Evolutionary conservation across 1,140 invertebrate species (phyloP).

Genomic region (Brachionus rotundiformis): DNA sequence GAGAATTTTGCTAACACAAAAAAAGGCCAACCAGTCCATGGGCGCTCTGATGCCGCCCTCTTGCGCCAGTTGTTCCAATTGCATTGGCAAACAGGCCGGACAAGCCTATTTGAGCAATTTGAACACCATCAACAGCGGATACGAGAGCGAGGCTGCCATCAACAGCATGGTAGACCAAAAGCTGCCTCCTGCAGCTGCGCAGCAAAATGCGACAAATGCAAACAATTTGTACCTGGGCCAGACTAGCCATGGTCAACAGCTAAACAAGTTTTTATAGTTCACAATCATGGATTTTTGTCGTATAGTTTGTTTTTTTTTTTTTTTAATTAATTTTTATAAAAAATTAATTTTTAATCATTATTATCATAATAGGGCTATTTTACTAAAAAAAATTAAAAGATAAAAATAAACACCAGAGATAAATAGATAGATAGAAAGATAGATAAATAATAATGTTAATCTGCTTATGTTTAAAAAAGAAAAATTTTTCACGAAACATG

Average conservation of each 20-base stretch:
- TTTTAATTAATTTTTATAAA: constrained; percentile 36
- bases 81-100: background rate
- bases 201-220: background rate
- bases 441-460: background rate
- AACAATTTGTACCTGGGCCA: background rate
- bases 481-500: background rate
- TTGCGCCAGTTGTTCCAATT: constrained; percentile 45
- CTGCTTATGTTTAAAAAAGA: constrained; percentile 1
- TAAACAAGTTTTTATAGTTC: background rate
- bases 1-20: constrained; percentile 40
- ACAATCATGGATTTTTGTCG: constrained; percentile 11
- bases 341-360: constrained; percentile 35
- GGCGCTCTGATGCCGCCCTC: background rate
- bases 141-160: background rate
- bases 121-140: background rate
- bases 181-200: background rate
- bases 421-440: too few species aligned
- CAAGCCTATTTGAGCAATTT: background rate
- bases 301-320: background rate
- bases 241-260: background rate
- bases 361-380: background rate
- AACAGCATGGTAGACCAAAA: constrained; percentile 33
- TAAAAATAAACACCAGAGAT: too few species aligned
- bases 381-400: too few species aligned
- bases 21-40: constrained; percentile 44